A percentile compares a stretch with the other conserved stretches of the same genome.
Conservation (phyloP, 2,797 vertebrate species). For the Clarias fuscus region DNA sequence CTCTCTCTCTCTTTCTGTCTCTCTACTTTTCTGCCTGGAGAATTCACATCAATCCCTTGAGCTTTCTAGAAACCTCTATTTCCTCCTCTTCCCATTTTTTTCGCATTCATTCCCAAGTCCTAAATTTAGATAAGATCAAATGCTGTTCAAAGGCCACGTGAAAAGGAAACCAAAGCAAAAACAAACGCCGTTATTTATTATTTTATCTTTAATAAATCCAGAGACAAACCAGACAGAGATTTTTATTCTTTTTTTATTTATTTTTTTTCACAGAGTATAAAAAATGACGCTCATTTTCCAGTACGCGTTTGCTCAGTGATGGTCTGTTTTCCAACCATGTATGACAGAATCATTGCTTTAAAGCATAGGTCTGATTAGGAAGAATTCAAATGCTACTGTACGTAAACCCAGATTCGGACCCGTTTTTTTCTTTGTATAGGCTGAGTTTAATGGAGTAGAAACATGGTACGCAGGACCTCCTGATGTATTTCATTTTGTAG, state of each 20-base stretch:
- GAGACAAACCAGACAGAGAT: background rate
- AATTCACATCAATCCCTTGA: constrained; percentile 46
- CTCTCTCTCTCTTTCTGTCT: background rate
- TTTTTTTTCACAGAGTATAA: background rate
- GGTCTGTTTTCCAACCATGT: background rate
- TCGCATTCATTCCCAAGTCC: constrained; percentile 27
- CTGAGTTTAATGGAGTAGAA: constrained; percentile 9
- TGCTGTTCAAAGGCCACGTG: constrained; percentile 13
- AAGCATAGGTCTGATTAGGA: constrained; percentile 3
- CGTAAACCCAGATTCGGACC: background rate
- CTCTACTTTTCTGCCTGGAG: constrained; percentile 15
- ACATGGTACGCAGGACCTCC: background rate
- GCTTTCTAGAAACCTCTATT: constrained; percentile 30
- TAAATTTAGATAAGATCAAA: constrained; percentile 32
- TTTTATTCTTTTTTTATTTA: no score
- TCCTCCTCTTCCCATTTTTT: constrained; percentile 18
- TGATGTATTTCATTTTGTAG: background rate
- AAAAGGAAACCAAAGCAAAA: background rate
- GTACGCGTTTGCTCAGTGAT: background rate
- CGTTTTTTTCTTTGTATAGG: background rate
- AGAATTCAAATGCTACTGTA: background rate
- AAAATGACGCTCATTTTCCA: constrained; percentile 6
- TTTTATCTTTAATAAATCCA: constrained; percentile 12
- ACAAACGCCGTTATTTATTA: constrained; percentile 21
- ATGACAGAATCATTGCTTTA: background rate